Evolutionary conservation across 2,113 vertebrate genomes (phyloP), one percentile per base, ranked within the genome.

Genomic region (Tupaia chinensis): DNA sequence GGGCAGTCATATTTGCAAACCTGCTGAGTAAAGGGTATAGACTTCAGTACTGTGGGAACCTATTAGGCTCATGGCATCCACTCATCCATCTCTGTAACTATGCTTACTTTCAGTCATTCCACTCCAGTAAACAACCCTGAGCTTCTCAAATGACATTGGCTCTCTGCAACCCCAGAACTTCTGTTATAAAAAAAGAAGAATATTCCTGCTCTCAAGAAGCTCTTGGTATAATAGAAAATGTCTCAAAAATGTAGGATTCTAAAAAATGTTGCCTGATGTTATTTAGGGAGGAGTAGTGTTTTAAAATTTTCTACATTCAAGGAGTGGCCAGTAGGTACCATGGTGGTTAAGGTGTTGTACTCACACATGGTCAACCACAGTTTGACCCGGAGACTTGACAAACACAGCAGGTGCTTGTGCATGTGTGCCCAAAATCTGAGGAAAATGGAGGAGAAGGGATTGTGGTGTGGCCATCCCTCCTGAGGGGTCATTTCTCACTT

Each of bases 181-280:
- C 61, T 79, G 14, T 95, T 66, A 88, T 88, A 9, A 81, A 69
- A 93, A 85, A 93, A 85, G 79, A 27, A 77, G 34, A 44, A 1
- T 76, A 65, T 61, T 68, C 2, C 2, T 79, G 2, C 14, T 94
- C 8, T 84, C n/a, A 84, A 60, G 34, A 87, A 90, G 19, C 32
- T 89, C 32, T 93, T 94, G 34, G 54, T 72, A 2, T 72, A 69
- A 80, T 87, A 23, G 15, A 11, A 73, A 90, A 90, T 34, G 15
- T 89, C 77, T 84, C 14, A 76, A 65, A 91, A 92, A 73, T 1
- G 63, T 60, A 58, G 1, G 3, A 5, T 16, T 87, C 65, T 86
- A 11, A 89, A 86, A 65, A 76, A 83, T 86, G 69, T 95, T 89
- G 1, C 7, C 12, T 79, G 13, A 1, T 80, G 1, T 20, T 81